Conservation (phyloP, 2,888 invertebrate species). For the Drosophila melanosoma region DNA sequence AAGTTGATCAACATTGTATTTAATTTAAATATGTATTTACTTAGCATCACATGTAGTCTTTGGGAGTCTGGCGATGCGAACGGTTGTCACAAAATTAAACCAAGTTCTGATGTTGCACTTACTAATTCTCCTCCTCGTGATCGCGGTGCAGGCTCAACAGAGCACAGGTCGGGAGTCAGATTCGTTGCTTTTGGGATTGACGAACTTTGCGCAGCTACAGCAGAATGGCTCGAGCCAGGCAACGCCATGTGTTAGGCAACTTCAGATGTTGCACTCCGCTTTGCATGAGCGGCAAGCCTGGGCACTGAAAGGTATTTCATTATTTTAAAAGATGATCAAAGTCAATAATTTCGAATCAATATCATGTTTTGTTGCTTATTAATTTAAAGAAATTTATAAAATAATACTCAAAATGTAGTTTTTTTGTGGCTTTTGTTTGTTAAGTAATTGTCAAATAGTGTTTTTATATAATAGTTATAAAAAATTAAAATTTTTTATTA, state of each 20-base stretch:
- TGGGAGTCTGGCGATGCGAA: background rate
- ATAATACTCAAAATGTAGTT: background rate
- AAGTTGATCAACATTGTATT: background rate
- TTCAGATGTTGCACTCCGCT: slow-evolving; percentile 25
- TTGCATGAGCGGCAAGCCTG: slow-evolving; percentile 24
- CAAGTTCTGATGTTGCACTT: background rate
- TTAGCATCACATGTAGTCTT: background rate
- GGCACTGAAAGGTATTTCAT: slow-evolving; percentile 52
- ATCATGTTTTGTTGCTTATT: background rate
- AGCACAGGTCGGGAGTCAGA: slow-evolving; percentile 1
- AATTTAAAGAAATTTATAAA: background rate
- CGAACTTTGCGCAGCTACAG: background rate
- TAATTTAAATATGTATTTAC: too few species aligned
- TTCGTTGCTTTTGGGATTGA: slow-evolving; percentile 40
- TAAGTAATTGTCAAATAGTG: background rate
- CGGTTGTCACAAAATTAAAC: background rate
- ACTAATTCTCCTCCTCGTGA: slow-evolving; percentile 2
- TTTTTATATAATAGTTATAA: too few species aligned
- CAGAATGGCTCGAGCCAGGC: background rate
- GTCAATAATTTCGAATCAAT: background rate
- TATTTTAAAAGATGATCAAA: background rate
- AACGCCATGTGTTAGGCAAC: slow-evolving; percentile 37
- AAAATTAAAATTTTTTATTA: too few species aligned
- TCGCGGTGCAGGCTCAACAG: background rate
- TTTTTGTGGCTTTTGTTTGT: background rate